Percentiles rank a stretch among this genome's conserved stretches.
phyloP scores from a whole-genome alignment of 2,888 invertebrate genomes.

The Perizoma affinitatum region DNA sequence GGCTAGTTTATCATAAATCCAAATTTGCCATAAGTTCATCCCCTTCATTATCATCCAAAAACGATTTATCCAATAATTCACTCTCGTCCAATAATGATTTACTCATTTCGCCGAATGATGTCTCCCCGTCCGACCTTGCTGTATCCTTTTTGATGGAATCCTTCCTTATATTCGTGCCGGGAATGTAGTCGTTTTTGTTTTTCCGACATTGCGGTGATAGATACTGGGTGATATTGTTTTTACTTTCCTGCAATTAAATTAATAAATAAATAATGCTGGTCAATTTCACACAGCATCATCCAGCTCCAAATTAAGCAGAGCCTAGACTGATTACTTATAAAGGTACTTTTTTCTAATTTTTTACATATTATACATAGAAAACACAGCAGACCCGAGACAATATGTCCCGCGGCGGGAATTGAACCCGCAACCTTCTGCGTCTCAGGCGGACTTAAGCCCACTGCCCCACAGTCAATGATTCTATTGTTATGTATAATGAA shows the following conservation, averaged over 20 bases:
- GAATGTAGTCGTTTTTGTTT: conserved; percentile 71
- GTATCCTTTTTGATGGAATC: conserved; percentile 31
- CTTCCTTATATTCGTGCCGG: conserved; percentile 75
- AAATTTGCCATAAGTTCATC: conserved; percentile 84
- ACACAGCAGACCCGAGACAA: no score
- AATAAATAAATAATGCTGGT: neutral
- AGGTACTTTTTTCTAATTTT: no score
- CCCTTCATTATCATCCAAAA: conserved; percentile 79
- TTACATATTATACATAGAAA: no score
- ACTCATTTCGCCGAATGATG: conserved; percentile 13
- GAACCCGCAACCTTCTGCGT: no score
- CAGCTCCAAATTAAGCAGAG: no score
- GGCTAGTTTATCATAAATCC: conserved; percentile 60
- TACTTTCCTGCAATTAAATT: conserved; percentile 61
- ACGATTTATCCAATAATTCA: conserved; percentile 50
- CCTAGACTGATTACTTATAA: no score
- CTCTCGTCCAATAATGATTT: conserved; percentile 25
- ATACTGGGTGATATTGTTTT: conserved; percentile 64
- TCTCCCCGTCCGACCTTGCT: conserved; percentile 14
- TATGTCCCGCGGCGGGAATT: no score
- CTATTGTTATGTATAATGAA: no score
- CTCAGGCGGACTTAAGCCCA: no score
- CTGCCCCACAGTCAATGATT: no score
- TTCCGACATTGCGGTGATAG: conserved; percentile 51
- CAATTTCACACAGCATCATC: no score